Evolutionary conservation across 2,797 vertebrate genomes (phyloP).

Genomic region (Gallirallus australis): DNA sequence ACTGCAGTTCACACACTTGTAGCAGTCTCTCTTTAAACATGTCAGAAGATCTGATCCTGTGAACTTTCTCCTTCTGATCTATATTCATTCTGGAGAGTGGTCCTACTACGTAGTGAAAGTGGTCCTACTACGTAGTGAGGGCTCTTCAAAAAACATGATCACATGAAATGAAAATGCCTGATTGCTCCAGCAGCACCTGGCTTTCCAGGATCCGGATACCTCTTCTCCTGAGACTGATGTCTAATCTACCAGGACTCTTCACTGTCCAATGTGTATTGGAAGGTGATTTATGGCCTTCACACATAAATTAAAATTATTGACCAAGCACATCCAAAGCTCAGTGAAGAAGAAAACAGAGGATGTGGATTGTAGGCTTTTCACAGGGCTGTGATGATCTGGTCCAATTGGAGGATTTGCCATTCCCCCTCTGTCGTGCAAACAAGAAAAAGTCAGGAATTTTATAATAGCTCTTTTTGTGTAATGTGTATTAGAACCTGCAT

Average conservation of each 20-base stretch:
- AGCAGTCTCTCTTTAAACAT: not conserved
- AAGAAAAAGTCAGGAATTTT: slow-evolving; percentile 80
- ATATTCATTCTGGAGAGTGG: not conserved
- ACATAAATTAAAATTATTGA: slow-evolving; percentile 88
- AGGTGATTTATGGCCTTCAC: slow-evolving; percentile 77
- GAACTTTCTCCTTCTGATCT: not conserved
- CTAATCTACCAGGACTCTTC: not conserved
- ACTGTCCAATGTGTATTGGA: slow-evolving; percentile 86
- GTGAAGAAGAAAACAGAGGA: slow-evolving; percentile 70
- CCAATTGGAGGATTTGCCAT: slow-evolving; percentile 87
- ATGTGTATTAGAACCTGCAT: slow-evolving; percentile 87
- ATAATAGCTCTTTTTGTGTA: slow-evolving; percentile 75
- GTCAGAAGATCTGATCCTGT: not conserved
- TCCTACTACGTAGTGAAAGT: not conserved
- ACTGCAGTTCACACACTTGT: not conserved
- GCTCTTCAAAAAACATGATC: not conserved
- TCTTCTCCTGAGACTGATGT: not conserved
- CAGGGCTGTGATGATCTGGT: slow-evolving; percentile 89
- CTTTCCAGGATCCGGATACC: not conserved
- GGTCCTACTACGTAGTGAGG: not conserved
- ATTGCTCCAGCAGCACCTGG: not conserved
- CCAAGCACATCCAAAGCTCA: slow-evolving; percentile 81
- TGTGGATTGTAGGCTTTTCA: slow-evolving; percentile 94
- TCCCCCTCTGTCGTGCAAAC: slow-evolving; percentile 91
- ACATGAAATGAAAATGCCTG: not conserved